Percentiles rank a stretch among this genome's conserved stretches.
Conservation (phyloP, 2,113 vertebrate genomes). For the Labeo rohita region DNA sequence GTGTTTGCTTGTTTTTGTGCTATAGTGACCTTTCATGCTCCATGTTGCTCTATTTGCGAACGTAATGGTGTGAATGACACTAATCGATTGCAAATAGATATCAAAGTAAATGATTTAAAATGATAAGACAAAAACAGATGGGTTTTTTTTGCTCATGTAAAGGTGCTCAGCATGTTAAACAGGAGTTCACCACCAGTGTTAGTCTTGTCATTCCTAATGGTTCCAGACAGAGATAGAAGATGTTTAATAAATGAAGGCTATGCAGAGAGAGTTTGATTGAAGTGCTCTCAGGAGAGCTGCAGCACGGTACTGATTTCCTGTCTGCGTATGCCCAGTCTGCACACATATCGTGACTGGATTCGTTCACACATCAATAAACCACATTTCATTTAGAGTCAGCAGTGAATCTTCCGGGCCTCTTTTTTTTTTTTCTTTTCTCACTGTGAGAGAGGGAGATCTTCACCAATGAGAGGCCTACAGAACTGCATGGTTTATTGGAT, state of each 20-base stretch:
- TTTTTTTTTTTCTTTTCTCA: neutral
- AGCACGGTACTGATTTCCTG: conserved; percentile 20
- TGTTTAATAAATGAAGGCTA: neutral
- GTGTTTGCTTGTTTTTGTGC: neutral
- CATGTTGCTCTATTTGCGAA: neutral
- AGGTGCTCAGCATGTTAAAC: neutral
- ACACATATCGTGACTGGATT: conserved; percentile 27
- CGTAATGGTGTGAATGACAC: neutral
- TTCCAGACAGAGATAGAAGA: conserved; percentile 12
- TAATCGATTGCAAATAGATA: neutral
- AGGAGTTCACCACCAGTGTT: neutral
- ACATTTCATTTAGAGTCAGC: conserved; percentile 3
- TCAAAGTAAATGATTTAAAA: neutral
- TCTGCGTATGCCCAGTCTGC: conserved; percentile 15
- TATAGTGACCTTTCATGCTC: neutral
- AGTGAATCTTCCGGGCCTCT: neutral
- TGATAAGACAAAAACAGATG: neutral
- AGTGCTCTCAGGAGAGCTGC: conserved; percentile 32
- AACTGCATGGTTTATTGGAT: neutral
- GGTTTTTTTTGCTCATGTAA: neutral
- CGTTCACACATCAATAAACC: conserved; percentile 32
- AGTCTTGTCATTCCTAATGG: neutral
- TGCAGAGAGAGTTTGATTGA: conserved; percentile 27
- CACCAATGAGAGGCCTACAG: neutral
- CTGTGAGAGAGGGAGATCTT: neutral